Percentiles rank a stretch among this genome's conserved stretches.
Conservation (phyloP, 1,140 invertebrate genomes). For the Drosophila leontia region DNA sequence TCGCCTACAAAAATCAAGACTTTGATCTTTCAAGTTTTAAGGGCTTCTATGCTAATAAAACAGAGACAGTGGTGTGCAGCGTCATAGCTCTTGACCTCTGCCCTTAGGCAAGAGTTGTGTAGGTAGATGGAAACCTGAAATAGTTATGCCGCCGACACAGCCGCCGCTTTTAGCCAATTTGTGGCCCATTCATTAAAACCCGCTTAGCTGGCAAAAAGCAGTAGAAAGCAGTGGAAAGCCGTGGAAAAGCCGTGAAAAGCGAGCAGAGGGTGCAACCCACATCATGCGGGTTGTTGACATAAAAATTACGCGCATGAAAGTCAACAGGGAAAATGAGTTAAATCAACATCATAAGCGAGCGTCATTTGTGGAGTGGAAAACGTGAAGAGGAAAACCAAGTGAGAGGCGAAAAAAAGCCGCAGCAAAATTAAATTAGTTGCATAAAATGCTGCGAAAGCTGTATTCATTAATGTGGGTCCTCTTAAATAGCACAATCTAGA, state of each 20-base stretch:
- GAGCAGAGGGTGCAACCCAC: slow-evolving; percentile 17
- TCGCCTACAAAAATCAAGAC: slow-evolving; percentile 13
- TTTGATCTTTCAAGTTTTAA: slow-evolving; percentile 20
- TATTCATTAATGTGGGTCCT: slow-evolving; percentile 14
- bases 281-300: slow-evolving; percentile 69
- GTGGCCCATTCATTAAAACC: slow-evolving; percentile 74
- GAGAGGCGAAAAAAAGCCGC: slow-evolving; percentile 7
- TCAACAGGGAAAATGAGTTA: slow-evolving; percentile 79
- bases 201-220: slow-evolving; percentile 71
- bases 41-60: slow-evolving; percentile 23
- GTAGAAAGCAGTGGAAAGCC: slow-evolving; percentile 2
- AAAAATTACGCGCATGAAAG: slow-evolving; percentile 82
- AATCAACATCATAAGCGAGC: slow-evolving; percentile 68
- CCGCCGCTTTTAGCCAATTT: slow-evolving; percentile 59
- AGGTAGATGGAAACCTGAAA: slow-evolving; percentile 19
- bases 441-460: slow-evolving; percentile 38
- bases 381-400: background rate
- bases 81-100: slow-evolving; percentile 32
- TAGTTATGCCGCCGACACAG: slow-evolving; percentile 12
- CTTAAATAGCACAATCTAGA: slow-evolving; percentile 10
- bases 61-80: background rate
- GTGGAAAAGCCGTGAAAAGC: slow-evolving; percentile 16
- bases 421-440: slow-evolving; percentile 59
- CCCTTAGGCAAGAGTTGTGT: slow-evolving; percentile 9
- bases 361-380: slow-evolving; percentile 36